Base-by-base conservation (phyloP, 2,888 invertebrate species). In the Aproaerema taeniolella region DNA sequence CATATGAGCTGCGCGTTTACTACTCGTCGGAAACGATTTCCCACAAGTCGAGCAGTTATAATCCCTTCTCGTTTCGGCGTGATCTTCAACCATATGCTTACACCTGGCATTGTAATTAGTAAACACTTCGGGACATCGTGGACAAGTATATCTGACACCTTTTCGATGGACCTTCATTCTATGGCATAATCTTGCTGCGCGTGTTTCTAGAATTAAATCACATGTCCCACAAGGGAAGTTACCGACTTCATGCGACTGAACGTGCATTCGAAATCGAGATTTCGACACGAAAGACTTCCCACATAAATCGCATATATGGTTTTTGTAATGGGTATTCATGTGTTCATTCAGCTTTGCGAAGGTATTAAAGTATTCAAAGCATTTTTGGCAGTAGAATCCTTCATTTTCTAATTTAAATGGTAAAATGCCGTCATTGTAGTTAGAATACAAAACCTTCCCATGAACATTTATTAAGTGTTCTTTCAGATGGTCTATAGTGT, bases 271-370 rank as follows among this genome's bases (percentile, higher is more conserved):
- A 43, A 82, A 81, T 11, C 85, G 52, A 1, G 83, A 70, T 46
- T 70, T 80, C 0, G 86, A 82, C 1, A 72, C 62, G 39, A 85
- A 86, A 1, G 73, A 71, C 43, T 85, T 86, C 0, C 86, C 86
- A 30, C 86, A 86, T 1, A 67, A 55, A 38, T 83, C 81, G 30
- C 86, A 86, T 33, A 86, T 53, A 30, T 85, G 74, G 44, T 86
- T 85, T 38, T 74, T 72, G 46, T 73, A 85, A 48, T 86, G 86
- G 0, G 56, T 63, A 32, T 85, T 86, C 70, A 86, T 85, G 30
- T 86, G 86, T 31, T 75, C 74, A 38, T 85, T 83, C 14, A 80
- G 59, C 60, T 76, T 79, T 0, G 71, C 44, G 33, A 85, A 85
- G 10, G 59, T 74, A 0, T 51, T 38, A 37, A 74, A 80, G 25